A percentile compares a stretch with the other conserved stretches of the same genome.
Conservation (phyloP, 2,113 vertebrate species). For the Epinephelus lanceolatus region DNA sequence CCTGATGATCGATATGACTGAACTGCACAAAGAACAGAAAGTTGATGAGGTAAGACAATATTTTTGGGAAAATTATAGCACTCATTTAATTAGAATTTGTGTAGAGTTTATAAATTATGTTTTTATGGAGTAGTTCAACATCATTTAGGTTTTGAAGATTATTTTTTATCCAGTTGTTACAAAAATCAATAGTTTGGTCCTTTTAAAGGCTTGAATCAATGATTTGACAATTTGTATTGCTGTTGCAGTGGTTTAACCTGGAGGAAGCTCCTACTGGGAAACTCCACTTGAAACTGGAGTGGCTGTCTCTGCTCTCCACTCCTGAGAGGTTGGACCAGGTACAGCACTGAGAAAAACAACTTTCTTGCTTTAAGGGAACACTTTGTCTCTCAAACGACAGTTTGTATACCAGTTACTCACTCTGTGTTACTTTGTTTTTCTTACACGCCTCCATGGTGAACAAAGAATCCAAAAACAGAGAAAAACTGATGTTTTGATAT, state of each 20-base stretch:
- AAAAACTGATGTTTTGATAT: too few relatives aligned
- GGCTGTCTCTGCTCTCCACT: slow-evolving; percentile 91
- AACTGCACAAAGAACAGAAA: slow-evolving; percentile 94
- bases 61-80: not conserved
- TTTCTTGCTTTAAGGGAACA: not conserved
- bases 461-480: too few relatives aligned
- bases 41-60: slow-evolving; percentile 91
- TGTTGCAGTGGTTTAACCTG: slow-evolving; percentile 93
- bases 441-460: too few relatives aligned
- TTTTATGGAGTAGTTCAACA: not conserved
- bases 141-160: not conserved
- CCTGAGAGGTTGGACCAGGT: slow-evolving; percentile 92
- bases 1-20: slow-evolving; percentile 94
- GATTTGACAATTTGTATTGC: not conserved
- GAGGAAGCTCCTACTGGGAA: slow-evolving; percentile 94
- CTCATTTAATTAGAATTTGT: not conserved
- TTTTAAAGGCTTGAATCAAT: not conserved
- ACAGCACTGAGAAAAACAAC: slow-evolving; percentile 16
- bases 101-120: not conserved
- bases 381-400: too few relatives aligned
- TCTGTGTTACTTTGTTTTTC: too few relatives aligned
- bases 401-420: too few relatives aligned
- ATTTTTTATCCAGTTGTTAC: not conserved
- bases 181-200: not conserved
- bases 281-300: slow-evolving; percentile 95